These are phyloP conservation scores for Elachura formosa DNA, from an alignment of 2,113 vertebrate genomes.

Conservation along the genomic window DNA sequence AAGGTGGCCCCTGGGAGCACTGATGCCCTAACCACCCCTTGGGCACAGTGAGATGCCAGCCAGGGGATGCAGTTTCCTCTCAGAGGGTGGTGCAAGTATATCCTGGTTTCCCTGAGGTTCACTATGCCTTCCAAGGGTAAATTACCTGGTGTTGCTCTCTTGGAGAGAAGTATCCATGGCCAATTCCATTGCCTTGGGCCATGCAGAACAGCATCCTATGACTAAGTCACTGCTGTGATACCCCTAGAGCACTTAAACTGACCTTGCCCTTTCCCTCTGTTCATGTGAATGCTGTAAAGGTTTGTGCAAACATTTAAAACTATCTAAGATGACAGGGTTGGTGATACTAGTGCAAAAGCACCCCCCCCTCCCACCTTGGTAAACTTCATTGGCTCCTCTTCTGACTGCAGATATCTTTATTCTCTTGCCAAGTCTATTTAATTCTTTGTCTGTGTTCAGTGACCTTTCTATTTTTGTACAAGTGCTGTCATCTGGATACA, in stretches of 20 bases:
- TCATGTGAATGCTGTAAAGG: background rate
- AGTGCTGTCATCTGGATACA: background rate
- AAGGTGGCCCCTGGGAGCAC: background rate
- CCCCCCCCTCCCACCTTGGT: background rate
- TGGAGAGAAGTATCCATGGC: background rate
- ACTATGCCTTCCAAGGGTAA: background rate
- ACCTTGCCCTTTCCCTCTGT: background rate
- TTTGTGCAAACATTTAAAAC: background rate
- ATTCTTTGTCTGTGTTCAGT: background rate
- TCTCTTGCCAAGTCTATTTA: background rate
- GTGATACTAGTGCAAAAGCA: background rate
- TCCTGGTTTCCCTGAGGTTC: background rate
- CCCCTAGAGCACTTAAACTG: background rate
- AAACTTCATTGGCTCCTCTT: background rate
- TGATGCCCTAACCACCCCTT: background rate
- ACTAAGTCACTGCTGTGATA: background rate
- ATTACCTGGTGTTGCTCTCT: background rate
- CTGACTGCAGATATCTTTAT: background rate
- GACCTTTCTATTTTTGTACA: constrained; percentile 14
- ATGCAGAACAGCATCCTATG: background rate
- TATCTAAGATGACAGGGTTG: background rate
- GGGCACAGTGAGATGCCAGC: background rate
- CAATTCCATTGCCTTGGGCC: background rate
- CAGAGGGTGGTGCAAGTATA: background rate
- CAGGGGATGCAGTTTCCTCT: background rate